Conservation (phyloP, 2,888 invertebrate species). For the Pyrochroa serraticornis region DNA sequence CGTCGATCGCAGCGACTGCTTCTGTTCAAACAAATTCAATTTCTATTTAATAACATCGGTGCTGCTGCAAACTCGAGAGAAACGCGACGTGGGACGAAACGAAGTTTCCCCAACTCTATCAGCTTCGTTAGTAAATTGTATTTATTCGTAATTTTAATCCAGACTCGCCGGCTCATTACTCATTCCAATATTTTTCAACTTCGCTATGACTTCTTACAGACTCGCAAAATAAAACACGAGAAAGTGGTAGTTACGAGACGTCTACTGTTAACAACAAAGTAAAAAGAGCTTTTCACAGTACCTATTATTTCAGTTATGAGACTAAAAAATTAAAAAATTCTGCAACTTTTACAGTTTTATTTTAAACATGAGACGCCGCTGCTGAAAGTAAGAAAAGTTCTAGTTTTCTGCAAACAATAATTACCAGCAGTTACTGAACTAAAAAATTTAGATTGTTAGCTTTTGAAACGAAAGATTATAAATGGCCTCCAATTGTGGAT, state of each 20-base stretch:
- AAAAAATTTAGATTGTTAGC: no score
- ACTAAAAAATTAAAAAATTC: no score
- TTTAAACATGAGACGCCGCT: no score
- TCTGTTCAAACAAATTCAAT: constrained; percentile 33
- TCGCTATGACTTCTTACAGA: no score
- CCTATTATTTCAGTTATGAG: no score
- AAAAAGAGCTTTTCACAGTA: no score
- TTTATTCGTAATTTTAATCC: constrained; percentile 2
- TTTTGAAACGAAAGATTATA: no score
- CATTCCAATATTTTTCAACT: neutral
- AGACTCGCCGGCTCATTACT: neutral
- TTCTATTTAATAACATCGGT: constrained; percentile 38
- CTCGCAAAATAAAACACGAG: neutral
- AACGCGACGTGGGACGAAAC: neutral
- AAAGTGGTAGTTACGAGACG: neutral
- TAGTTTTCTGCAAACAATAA: no score
- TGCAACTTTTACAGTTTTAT: no score
- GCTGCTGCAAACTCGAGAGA: neutral
- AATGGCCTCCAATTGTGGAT: no score
- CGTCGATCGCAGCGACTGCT: constrained; percentile 9
- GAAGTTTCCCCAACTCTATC: constrained; percentile 3
- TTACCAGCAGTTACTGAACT: no score
- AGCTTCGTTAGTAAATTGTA: constrained; percentile 10
- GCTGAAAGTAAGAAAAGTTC: no score
- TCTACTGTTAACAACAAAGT: neutral